Conservation (phyloP, 2,888 invertebrate species). For the Drosophila melanosoma region DNA sequence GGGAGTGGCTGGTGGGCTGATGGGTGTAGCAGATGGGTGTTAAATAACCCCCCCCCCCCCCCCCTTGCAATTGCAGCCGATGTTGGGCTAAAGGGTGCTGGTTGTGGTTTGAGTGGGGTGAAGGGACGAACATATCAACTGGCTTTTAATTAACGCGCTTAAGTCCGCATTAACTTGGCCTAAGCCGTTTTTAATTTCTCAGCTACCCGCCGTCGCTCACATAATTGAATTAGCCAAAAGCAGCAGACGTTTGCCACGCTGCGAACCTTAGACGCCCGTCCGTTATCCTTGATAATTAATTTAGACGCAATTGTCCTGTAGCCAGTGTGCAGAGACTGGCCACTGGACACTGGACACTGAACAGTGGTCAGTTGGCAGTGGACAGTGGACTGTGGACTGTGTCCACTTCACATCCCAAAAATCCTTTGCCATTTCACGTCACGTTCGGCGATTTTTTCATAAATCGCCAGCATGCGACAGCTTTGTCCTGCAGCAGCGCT, state of each 20-base stretch:
- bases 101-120: not conserved
- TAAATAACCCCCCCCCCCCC: not conserved
- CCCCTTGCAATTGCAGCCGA: constrained; percentile 64
- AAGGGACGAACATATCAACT: constrained; percentile 52
- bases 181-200: constrained; percentile 81
- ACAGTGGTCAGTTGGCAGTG: not conserved
- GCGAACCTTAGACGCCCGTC: constrained; percentile 7
- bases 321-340: constrained; percentile 13
- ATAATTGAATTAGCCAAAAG: constrained; percentile 75
- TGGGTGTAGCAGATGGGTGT: constrained; percentile 1
- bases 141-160: constrained; percentile 80
- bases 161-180: constrained; percentile 78
- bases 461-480: constrained; percentile 68
- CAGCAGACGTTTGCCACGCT: constrained; percentile 31
- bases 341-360: constrained; percentile 1
- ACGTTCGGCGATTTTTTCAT: constrained; percentile 75
- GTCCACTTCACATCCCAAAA: constrained; percentile 24
- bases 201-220: constrained; percentile 43
- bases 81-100: constrained; percentile 10
- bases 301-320: constrained; percentile 73
- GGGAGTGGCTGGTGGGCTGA: not conserved
- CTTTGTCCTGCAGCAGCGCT: constrained; percentile 62
- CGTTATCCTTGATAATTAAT: constrained; percentile 81
- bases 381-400: not conserved
- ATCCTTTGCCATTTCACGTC: constrained; percentile 70